These are phyloP conservation scores for Drosophila santomea DNA, from an alignment of 1,140 invertebrate genomes.

Conservation along the genomic window DNA sequence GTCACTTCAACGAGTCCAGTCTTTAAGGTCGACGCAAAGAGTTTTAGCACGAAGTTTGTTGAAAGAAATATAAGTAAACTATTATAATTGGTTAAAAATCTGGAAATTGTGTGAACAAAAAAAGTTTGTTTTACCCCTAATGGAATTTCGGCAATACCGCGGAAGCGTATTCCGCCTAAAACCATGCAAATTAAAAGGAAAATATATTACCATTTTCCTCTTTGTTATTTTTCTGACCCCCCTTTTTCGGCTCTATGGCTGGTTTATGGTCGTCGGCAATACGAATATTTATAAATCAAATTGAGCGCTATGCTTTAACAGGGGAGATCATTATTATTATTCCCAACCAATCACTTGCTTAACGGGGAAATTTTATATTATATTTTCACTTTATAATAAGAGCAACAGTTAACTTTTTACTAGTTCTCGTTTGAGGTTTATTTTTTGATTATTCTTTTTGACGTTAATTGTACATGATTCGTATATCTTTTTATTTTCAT, in stretches of 20 bases:
- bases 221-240: background rate
- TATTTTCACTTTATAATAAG: background rate
- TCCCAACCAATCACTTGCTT: background rate
- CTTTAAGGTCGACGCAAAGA: conserved; percentile 7
- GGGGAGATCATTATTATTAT: background rate
- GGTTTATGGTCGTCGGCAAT: conserved; percentile 17
- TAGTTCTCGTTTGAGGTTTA: too few species aligned
- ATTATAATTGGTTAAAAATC: background rate
- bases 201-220: conserved; percentile 68
- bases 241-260: conserved; percentile 4
- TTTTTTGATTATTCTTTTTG: background rate
- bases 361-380: background rate
- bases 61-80: background rate
- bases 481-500: conserved; percentile 27
- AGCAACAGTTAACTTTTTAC: background rate
- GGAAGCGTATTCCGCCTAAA: conserved; percentile 68
- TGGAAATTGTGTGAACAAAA: background rate
- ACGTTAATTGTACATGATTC: conserved; percentile 2
- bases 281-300: conserved; percentile 58
- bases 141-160: conserved; percentile 58
- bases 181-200: conserved; percentile 76
- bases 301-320: conserved; percentile 55
- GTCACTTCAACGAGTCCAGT: background rate
- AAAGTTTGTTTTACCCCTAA: conserved; percentile 53
- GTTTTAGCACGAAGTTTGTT: too few species aligned